Evolutionary conservation across 2,888 invertebrate species (phyloP).

Genomic region (Ditula angustiorana): DNA sequence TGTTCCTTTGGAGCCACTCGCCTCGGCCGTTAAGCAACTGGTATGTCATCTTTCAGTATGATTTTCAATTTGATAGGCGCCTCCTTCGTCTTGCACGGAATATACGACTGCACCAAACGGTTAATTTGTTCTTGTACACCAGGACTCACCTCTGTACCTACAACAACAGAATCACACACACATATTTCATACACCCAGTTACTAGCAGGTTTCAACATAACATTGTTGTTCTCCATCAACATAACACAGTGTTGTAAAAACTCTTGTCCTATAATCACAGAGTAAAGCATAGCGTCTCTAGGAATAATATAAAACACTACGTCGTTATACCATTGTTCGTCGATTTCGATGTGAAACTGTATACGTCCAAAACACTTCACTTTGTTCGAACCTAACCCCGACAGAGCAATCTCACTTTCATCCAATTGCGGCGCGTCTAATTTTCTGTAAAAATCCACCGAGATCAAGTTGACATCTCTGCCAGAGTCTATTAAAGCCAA

Average conservation of each 20-base stretch:
- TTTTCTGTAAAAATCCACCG: background rate
- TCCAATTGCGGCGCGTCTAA: background rate
- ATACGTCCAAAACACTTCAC: background rate
- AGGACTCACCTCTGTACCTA: background rate
- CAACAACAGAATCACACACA: conserved; percentile 6
- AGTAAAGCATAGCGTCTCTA: conserved; percentile 29
- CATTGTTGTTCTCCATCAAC: conserved; percentile 11
- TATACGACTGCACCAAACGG: conserved; percentile 8
- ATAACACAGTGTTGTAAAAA: conserved; percentile 21
- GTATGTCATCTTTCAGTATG: background rate
- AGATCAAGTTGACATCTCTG: no score
- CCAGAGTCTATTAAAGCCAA: no score
- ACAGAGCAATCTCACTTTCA: background rate
- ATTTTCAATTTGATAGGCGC: conserved; percentile 3
- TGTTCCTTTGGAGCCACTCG: conserved; percentile 5
- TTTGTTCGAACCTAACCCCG: background rate
- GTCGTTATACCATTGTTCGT: background rate
- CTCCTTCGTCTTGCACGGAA: conserved; percentile 9
- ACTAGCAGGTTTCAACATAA: background rate
- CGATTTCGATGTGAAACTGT: background rate
- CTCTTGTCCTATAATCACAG: conserved; percentile 32
- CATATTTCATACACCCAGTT: conserved; percentile 14
- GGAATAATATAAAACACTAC: conserved; percentile 26
- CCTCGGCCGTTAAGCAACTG: conserved; percentile 10
- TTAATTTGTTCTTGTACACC: background rate